Evolutionary conservation across 1,140 invertebrate species (phyloP).

Genomic region (Zophobas atratus): DNA sequence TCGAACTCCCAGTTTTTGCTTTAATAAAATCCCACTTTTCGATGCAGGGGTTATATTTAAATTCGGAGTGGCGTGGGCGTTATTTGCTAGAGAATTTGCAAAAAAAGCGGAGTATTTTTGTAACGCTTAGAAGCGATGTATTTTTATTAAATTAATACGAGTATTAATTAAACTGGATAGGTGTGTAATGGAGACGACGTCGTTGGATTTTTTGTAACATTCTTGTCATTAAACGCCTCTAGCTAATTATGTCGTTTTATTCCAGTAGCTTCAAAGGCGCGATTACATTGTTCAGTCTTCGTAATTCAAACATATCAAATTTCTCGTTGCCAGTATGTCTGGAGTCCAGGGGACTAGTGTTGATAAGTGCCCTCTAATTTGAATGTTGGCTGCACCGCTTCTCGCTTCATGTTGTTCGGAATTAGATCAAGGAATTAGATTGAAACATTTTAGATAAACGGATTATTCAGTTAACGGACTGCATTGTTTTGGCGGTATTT

Average conservation of each 20-base stretch:
- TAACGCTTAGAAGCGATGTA: no score
- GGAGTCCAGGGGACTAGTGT: neutral
- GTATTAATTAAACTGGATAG: no score
- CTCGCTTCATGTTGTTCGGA: neutral
- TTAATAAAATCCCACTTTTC: no score
- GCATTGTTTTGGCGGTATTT: constrained; percentile 15
- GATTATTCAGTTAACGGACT: constrained; percentile 26
- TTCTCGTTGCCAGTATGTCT: neutral
- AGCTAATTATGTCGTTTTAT: constrained; percentile 8
- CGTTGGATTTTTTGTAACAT: no score
- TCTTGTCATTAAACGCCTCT: neutral
- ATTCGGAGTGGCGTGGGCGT: no score
- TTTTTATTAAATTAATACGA: no score
- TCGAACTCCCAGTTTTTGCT: no score
- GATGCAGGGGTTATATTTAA: no score
- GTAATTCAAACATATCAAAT: constrained; percentile 29
- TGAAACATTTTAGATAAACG: constrained; percentile 26
- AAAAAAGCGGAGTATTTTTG: no score
- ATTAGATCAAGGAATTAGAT: constrained; percentile 28
- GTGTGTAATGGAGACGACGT: no score
- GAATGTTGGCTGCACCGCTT: constrained; percentile 14
- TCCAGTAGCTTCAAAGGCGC: constrained; percentile 10
- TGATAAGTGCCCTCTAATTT: constrained; percentile 18
- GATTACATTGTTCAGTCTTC: constrained; percentile 15
- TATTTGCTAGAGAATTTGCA: no score